Evolutionary conservation across 2,113 vertebrate genomes (phyloP), one percentile per base, ranked within the genome.

Genomic region (Cepphus grylle): DNA sequence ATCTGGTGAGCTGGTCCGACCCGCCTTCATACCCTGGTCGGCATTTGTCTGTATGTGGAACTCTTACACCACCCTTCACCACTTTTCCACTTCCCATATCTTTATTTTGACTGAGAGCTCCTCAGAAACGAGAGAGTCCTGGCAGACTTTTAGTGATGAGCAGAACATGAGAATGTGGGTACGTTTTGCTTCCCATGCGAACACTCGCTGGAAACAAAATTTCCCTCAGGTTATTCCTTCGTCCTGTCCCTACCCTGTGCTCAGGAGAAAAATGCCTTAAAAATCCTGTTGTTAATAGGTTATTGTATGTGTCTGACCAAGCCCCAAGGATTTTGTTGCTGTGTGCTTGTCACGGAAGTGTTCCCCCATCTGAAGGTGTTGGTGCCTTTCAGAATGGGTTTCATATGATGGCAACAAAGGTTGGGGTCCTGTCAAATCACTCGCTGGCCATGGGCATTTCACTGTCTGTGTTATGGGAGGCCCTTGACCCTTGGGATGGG

Each of bases 381-480:
- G 2, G 15, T 77, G 81, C 34, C 36, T n/a, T 32, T 56, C 52
- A 21, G 70, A 21, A 49, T 1, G 47, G 50, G 26, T 87, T 93
- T 87, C 45, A 8, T 49, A 10, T 2, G 32, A 40, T 23, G 81
- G 55, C 30, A 61, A 7, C 34, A 17, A 9, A 0, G 1, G 4
- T 2, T 1, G 3, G 52, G 77, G 22, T 83, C 20, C 0, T 2
- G 34, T 9, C 4, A 3, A 30, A 61, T 21, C 4, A 1, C 4
- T 17, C 1, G 2, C 50, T 55, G 55, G 3, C 18, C 2, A 0
- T 5, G 32, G n/a, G 16, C 7, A 7, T 73, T 52, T 43, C 59
- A 10, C 29, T 65, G 70, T 29, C 56, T 40, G 59, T 0, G 0
- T 47, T 36, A 19, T 1, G 2, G 58, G 45, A 89, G 25, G 8